These are phyloP conservation scores for Cremastinae sp. DNA, from an alignment of 2,888 invertebrate genomes.

Conservation along the genomic window DNA sequence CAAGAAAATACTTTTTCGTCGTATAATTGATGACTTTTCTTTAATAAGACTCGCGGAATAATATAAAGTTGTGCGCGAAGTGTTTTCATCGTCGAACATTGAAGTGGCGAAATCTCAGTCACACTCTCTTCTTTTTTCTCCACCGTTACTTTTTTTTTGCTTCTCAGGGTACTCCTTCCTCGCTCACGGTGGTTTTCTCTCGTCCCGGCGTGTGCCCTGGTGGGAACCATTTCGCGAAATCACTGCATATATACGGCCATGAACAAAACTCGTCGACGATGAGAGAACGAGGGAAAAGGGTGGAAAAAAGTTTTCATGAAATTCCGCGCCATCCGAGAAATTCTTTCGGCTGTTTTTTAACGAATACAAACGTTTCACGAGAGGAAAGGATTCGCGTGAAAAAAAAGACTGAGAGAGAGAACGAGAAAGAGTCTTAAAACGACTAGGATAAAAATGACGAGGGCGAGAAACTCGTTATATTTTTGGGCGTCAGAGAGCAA, in stretches of 20 bases:
- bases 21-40: conserved; percentile 57
- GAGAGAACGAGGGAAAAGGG: neutral
- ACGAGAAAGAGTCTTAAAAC: conserved; percentile 23
- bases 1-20: conserved; percentile 43
- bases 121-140: neutral
- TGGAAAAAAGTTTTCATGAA: conserved; percentile 26
- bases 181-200: conserved; percentile 10
- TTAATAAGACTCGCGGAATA: conserved; percentile 40
- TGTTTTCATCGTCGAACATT: conserved; percentile 50
- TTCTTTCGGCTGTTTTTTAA: conserved; percentile 21
- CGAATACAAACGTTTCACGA: conserved; percentile 16
- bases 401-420: neutral
- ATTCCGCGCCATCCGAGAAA: conserved; percentile 36
- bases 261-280: conserved; percentile 19
- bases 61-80: conserved; percentile 44
- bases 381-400: neutral
- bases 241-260: conserved; percentile 22
- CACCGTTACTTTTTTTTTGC: conserved; percentile 20
- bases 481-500: conserved; percentile 21
- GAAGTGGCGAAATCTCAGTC: conserved; percentile 39
- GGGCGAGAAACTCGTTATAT: conserved; percentile 50
- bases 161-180: neutral
- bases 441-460: conserved; percentile 39
- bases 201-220: neutral
- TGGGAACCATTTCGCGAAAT: conserved; percentile 52